phyloP scores from a whole-genome alignment of 2,113 vertebrate species.

The Limnothrissa miodon region DNA sequence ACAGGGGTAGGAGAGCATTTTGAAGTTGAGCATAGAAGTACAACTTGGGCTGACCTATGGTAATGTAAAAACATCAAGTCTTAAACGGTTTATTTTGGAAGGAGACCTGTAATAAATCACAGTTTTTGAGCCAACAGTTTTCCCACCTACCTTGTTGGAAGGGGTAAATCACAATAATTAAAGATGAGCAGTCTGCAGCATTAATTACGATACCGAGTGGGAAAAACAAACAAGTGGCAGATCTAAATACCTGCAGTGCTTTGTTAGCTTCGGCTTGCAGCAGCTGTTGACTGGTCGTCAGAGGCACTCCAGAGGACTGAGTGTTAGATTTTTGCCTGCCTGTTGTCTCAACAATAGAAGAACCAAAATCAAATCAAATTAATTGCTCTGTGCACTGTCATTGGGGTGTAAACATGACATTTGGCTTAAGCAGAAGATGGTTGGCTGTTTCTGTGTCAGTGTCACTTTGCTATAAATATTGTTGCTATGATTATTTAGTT shows the following conservation, averaged over 20 bases:
- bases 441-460: not conserved
- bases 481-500: too few species aligned
- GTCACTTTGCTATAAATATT: not conserved
- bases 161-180: slow-evolving; percentile 51
- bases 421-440: not conserved
- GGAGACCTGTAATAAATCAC: too few species aligned
- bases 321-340: not conserved
- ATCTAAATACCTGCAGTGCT: slow-evolving; percentile 25
- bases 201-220: slow-evolving; percentile 43
- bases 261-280: not conserved
- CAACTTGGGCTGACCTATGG: too few species aligned
- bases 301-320: not conserved
- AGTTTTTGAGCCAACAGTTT: slow-evolving; percentile 15
- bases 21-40: too few species aligned
- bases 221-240: slow-evolving; percentile 46
- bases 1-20: too few species aligned
- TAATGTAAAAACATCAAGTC: too few species aligned
- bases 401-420: not conserved
- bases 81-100: too few species aligned
- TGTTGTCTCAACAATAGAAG: not conserved
- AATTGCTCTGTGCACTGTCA: not conserved
- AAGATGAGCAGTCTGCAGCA: slow-evolving; percentile 39
- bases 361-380: not conserved
- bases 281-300: slow-evolving; percentile 15
- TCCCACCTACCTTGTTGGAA: slow-evolving; percentile 27